Base-by-base conservation (phyloP, 2,888 invertebrate species). In the Portevinia maculata region DNA sequence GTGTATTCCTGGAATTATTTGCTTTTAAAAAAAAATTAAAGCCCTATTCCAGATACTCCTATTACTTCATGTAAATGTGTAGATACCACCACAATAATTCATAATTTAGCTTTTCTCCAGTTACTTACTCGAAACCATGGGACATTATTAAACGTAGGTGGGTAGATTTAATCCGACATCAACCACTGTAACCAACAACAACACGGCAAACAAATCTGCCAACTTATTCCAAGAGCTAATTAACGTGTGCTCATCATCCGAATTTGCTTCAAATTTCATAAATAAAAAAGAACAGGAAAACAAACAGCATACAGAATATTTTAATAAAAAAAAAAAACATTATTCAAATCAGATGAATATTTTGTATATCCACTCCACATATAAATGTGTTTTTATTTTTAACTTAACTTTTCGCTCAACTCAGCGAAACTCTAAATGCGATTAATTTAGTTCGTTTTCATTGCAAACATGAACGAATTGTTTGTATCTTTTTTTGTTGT, bases 361-460 rank as follows among this genome's bases (percentile, higher is more conserved):
- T 7, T 28, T 30, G 24, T 55, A 60, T 13, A 53, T n/a, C 44
- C 30, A 21, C 39, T 19, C 15, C 13, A 53, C 30, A 41, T 65
- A 13, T n/a, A 5, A 50, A 50, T 19, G 15, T 1, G n/a, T 11
- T 30, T 64, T 44, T 57, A 21, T 30, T 70, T 59, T 71, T 34
- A 48, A 64, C 37, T 69, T 62, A 9, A 70, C 41, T 78, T 78
- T 78, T 53, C 79, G 48, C 67, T 67, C 39, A 55, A 74, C 60
- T 74, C 79, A 46, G 79, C 75, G 75, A 79, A 74, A 74, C 34
- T 74, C 37, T 50, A 69, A 75, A 74, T 69, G 50, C 46, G 41
- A 64, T 75, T 79, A 62, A 57, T 67, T 57, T 44, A 64, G 62
- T 53, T 30, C 21, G 32, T 50, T 73, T 67, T 60, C 37, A 34